Evolutionary conservation across 2,797 vertebrate species (phyloP).

Genomic region (Argentina silus): DNA sequence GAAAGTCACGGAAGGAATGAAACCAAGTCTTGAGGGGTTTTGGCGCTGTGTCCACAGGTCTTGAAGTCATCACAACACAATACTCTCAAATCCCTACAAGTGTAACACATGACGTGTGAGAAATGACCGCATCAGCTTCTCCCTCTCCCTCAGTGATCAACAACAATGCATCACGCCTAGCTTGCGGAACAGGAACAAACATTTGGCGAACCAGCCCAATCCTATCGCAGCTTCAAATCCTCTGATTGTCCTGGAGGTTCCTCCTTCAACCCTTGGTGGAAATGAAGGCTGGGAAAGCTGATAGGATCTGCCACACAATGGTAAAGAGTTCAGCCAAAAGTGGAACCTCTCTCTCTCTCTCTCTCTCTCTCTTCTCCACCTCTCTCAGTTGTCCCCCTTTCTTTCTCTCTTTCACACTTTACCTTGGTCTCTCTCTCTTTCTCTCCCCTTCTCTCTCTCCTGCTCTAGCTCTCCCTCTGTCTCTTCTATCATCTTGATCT

Average conservation of each 20-base stretch:
- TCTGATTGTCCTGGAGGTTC: constrained; percentile 15
- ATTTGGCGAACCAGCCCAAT: not conserved
- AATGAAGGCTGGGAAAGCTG: constrained; percentile 44
- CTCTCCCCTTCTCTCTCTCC: no score
- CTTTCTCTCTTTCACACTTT: no score
- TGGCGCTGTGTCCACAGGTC: not conserved
- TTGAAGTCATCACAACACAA: constrained; percentile 9
- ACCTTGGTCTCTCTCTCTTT: no score
- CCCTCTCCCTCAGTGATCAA: constrained; percentile 4
- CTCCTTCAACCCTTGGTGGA: constrained; percentile 21
- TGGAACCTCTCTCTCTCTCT: not conserved
- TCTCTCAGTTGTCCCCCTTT: not conserved
- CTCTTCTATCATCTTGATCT: not conserved
- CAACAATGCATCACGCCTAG: constrained; percentile 16
- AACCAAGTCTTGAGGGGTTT: constrained; percentile 11
- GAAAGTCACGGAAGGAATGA: not conserved
- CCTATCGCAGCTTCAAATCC: constrained; percentile 26
- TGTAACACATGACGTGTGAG: not conserved
- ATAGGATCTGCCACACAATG: constrained; percentile 41
- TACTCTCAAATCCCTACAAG: not conserved
- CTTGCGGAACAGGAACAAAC: constrained; percentile 6
- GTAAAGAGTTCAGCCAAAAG: constrained; percentile 45
- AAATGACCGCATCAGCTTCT: not conserved
- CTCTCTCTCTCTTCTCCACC: not conserved
- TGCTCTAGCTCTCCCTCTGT: not conserved